Percentiles rank a stretch among this genome's conserved stretches.
Evolutionary conservation across 2,797 vertebrate species (phyloP).

Genomic region (Liasis olivaceus): DNA sequence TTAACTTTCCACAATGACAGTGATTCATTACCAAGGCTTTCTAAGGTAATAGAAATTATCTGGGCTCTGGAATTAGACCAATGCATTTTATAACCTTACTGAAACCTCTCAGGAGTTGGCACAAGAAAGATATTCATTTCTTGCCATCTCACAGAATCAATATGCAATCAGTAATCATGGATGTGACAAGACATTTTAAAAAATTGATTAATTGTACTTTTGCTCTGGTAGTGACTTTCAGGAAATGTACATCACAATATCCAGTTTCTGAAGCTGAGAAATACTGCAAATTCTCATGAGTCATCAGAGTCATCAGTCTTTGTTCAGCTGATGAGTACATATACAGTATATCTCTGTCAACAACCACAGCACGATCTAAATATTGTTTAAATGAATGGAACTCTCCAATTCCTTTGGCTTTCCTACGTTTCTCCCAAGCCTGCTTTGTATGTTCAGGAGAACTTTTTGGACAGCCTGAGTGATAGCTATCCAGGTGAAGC

Average conservation of each 20-base stretch:
- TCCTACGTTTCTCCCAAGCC: not conserved
- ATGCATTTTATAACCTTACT: constrained; percentile 7
- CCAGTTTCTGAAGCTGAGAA: not conserved
- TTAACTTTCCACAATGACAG: not conserved
- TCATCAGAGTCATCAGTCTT: not conserved
- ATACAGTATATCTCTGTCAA: not conserved
- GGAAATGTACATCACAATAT: not conserved
- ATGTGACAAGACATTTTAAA: not conserved
- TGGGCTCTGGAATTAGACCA: not conserved
- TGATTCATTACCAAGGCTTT: not conserved
- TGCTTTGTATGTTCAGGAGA: not conserved
- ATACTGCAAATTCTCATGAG: not conserved
- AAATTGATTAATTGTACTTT: constrained; percentile 8
- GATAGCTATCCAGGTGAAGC: not conserved
- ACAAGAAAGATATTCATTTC: constrained; percentile 25
- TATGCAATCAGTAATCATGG: constrained; percentile 50
- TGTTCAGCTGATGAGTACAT: not conserved
- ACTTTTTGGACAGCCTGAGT: not conserved
- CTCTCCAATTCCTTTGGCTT: not conserved
- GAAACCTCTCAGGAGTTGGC: constrained; percentile 20
- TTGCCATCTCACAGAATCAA: constrained; percentile 49
- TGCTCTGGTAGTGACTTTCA: not conserved
- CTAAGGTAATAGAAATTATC: not conserved
- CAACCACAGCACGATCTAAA: not conserved
- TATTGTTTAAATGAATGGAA: not conserved